Conservation (phyloP, 2,113 vertebrate genomes). For the Sus scrofa region DNA sequence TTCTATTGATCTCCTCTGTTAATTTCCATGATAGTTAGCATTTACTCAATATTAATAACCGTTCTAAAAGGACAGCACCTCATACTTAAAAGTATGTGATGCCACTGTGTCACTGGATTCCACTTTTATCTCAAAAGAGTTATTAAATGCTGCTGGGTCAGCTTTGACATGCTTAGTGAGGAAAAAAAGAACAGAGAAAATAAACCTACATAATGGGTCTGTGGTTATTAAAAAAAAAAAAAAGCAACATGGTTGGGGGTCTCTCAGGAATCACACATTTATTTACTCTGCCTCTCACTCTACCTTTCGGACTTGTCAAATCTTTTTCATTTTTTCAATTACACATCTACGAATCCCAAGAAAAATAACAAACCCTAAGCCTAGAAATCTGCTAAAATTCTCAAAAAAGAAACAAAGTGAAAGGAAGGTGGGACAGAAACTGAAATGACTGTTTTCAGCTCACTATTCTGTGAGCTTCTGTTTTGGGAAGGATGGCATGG, state of each 20-base stretch:
- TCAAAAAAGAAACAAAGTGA: background rate
- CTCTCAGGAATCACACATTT: background rate
- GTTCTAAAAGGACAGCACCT: constrained; percentile 47
- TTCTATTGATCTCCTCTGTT: constrained; percentile 57
- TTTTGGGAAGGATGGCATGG: background rate
- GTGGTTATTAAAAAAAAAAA: background rate
- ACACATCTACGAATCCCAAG: constrained; percentile 7
- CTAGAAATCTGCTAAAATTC: constrained; percentile 47
- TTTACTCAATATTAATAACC: constrained; percentile 51
- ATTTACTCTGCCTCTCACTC: constrained; percentile 3
- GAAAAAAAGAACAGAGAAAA: constrained; percentile 60
- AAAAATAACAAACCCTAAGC: constrained; percentile 49
- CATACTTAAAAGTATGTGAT: constrained; percentile 16
- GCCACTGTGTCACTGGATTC: background rate
- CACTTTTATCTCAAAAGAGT: constrained; percentile 12
- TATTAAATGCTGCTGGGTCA: background rate
- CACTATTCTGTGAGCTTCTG: background rate
- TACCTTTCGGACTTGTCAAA: constrained; percentile 41
- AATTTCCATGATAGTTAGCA: constrained; percentile 51
- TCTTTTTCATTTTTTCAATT: constrained; percentile 65
- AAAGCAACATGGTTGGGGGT: background rate
- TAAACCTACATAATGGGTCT: background rate
- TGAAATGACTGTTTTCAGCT: background rate
- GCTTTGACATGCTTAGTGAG: background rate
- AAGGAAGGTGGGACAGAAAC: background rate